Conservation (phyloP, 2,797 vertebrate species). For the Sebastes vulpes region DNA sequence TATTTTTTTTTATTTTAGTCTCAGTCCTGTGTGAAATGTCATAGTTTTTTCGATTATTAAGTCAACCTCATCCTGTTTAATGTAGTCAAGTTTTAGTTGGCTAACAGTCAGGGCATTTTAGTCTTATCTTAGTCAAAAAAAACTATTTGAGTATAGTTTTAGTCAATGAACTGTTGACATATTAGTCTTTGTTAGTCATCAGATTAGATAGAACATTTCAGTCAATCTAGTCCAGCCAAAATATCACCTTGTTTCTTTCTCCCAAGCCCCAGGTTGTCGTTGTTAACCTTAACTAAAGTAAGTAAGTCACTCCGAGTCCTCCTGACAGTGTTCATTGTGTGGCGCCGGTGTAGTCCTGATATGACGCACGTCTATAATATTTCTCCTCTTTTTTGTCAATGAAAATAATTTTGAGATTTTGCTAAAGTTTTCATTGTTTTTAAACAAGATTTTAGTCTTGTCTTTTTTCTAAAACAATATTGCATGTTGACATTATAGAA, state of each 20-base stretch:
- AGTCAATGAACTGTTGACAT: not conserved
- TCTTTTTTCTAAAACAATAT: too few relatives aligned
- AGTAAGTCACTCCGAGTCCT: not conserved
- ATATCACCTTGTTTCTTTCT: not conserved
- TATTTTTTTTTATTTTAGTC: accelerated
- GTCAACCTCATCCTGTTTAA: not conserved
- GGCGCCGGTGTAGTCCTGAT: too few relatives aligned
- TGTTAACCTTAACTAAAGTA: not conserved
- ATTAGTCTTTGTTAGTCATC: not conserved
- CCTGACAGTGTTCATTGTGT: not conserved
- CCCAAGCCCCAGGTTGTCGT: not conserved
- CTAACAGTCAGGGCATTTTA: not conserved
- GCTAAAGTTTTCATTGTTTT: too few relatives aligned
- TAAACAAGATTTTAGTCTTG: too few relatives aligned
- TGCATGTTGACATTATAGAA: too few relatives aligned
- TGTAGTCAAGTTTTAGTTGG: not conserved
- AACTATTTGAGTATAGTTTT: not conserved
- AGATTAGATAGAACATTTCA: not conserved
- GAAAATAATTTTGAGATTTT: too few relatives aligned
- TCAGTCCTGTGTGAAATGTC: not conserved
- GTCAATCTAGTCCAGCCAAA: not conserved
- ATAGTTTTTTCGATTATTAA: not conserved
- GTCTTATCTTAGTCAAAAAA: not conserved
- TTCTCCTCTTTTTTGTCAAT: too few relatives aligned
- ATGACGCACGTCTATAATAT: too few relatives aligned